phyloP scores from a whole-genome alignment of 92 coral and sea anemone genomes.

The Palythoa grandis region DNA sequence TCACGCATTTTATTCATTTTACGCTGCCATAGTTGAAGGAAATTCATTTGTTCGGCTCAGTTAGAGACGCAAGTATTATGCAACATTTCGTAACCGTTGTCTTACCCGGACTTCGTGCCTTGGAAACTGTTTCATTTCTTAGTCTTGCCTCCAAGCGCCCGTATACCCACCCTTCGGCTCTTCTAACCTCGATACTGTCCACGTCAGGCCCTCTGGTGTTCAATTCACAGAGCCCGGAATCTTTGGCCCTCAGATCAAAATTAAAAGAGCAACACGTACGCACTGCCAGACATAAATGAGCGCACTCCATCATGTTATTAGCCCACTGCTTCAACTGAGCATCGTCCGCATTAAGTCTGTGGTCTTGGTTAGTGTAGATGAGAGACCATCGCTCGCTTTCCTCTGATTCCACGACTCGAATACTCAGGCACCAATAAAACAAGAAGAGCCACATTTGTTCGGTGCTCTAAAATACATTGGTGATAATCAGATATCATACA shows the following conservation, averaged over 20 bases:
- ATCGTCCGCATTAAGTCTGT: not conserved
- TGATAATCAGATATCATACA: not conserved
- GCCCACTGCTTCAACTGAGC: conserved; percentile 17
- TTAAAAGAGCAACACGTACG: conserved; percentile 20
- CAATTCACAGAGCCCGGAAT: conserved; percentile 12
- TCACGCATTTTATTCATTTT: no score
- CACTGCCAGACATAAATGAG: conserved; percentile 26
- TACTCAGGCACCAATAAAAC: not conserved
- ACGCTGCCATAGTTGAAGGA: no score
- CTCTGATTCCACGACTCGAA: not conserved
- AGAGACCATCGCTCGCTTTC: conserved; percentile 1
- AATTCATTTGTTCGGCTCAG: no score
- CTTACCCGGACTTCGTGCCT: not conserved
- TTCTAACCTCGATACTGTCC: not conserved
- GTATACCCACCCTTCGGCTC: conserved; percentile 8
- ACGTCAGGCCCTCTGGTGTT: conserved; percentile 27
- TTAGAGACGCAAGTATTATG: no score
- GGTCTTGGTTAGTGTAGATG: not conserved
- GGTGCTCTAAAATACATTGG: not conserved
- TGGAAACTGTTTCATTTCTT: not conserved
- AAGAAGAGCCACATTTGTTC: not conserved
- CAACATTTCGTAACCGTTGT: not conserved
- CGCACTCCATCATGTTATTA: conserved; percentile 19
- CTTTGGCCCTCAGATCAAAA: not conserved
- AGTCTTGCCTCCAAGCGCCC: conserved; percentile 27